Conservation (phyloP, 2,113 vertebrate genomes). For the Electrona antarctica region DNA sequence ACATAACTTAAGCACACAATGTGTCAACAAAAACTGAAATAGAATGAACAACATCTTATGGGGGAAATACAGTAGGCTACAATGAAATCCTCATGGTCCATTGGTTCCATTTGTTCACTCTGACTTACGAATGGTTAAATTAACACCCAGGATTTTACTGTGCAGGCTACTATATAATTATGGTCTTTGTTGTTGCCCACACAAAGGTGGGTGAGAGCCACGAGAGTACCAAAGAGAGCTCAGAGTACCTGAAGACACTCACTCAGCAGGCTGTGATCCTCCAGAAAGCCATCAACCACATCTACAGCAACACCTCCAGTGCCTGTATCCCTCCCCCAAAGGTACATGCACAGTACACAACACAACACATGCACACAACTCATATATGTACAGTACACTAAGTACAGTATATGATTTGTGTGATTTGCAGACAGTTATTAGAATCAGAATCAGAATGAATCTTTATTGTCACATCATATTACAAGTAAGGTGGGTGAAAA, state of each 20-base stretch:
- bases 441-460: too few relatives aligned
- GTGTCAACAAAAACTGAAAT: too few relatives aligned
- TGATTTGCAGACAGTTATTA: too few relatives aligned
- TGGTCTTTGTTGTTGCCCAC: conserved; percentile 4
- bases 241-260: conserved; percentile 90
- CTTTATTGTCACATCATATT: too few relatives aligned
- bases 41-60: too few relatives aligned
- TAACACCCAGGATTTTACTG: background rate
- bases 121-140: background rate
- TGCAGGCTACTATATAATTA: background rate
- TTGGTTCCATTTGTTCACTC: background rate
- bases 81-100: background rate
- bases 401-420: too few relatives aligned
- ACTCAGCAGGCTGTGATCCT: conserved; percentile 91
- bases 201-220: conserved; percentile 89
- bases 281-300: conserved; percentile 92
- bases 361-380: conserved; percentile 2
- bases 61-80: too few relatives aligned
- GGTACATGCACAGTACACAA: conserved; percentile 64
- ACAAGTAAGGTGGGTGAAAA: too few relatives aligned
- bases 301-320: conserved; percentile 86
- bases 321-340: conserved; percentile 85
- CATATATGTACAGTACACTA: background rate
- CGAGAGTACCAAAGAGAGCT: conserved; percentile 89
- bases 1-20: too few relatives aligned